Evolutionary conservation across 2,113 vertebrate species (phyloP).

Genomic region (Cheirogaleus medius): DNA sequence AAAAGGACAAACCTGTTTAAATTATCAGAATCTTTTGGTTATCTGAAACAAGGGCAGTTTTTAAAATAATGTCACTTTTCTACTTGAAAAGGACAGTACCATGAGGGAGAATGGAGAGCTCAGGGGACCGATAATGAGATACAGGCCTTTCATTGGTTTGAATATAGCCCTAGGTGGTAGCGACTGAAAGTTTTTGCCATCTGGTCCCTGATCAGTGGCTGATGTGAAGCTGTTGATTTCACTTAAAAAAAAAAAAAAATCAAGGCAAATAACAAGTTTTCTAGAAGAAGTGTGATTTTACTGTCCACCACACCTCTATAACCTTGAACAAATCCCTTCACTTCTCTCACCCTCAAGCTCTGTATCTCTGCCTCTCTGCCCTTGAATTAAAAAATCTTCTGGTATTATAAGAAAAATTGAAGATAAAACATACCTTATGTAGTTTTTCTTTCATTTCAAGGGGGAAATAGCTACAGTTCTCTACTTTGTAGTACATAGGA

Average conservation of each 20-base stretch:
- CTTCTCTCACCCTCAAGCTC: slow-evolving; percentile 4
- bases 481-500: not conserved
- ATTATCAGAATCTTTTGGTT: slow-evolving; percentile 59
- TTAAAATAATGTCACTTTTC: slow-evolving; percentile 65
- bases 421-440: not conserved
- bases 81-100: slow-evolving; percentile 60
- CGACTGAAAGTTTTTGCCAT: slow-evolving; percentile 75
- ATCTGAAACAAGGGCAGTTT: slow-evolving; percentile 70
- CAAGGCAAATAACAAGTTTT: slow-evolving; percentile 63
- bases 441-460: not conserved
- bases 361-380: not conserved
- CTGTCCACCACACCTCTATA: slow-evolving; percentile 33
- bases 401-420: not conserved
- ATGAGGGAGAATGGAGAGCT: slow-evolving; percentile 71
- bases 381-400: slow-evolving; percentile 40
- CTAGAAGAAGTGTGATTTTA: slow-evolving; percentile 51
- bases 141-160: slow-evolving; percentile 79
- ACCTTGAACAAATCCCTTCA: slow-evolving; percentile 63
- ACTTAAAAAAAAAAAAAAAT: slow-evolving; percentile 29
- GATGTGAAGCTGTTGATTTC: slow-evolving; percentile 73
- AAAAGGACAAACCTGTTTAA: slow-evolving; percentile 70
- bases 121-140: slow-evolving; percentile 78
- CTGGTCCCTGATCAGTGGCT: slow-evolving; percentile 78
- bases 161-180: slow-evolving; percentile 81
- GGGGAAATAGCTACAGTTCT: not conserved